Conservation (phyloP, 2,113 vertebrate genomes). For the Brachypteracias leptosomus region DNA sequence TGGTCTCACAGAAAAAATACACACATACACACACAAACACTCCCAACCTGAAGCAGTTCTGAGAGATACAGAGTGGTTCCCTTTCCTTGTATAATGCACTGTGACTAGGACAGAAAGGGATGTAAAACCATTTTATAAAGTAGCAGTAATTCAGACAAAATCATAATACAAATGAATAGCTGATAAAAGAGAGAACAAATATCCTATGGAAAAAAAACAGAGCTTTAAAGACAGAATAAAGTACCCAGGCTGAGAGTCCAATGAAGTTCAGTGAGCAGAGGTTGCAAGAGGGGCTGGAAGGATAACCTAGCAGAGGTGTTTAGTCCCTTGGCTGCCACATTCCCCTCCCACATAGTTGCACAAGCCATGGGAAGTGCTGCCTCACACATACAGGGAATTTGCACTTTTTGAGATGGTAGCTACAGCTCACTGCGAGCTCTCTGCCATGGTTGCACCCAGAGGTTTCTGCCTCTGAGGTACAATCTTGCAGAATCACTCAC, state of each 20-base stretch:
- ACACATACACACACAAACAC: neutral
- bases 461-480: neutral
- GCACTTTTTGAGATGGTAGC: neutral
- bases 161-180: neutral
- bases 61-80: neutral
- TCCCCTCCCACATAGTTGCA: neutral
- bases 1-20: neutral
- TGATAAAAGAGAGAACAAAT: neutral
- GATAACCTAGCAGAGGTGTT: neutral
- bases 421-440: neutral
- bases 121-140: neutral
- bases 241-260: neutral
- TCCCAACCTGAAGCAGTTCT: neutral
- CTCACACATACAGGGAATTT: neutral
- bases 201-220: neutral
- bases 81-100: neutral
- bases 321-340: neutral
- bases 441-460: accelerated
- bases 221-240: neutral
- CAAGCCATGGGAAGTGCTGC: neutral
- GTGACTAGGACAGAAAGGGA: neutral
- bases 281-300: neutral
- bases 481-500: neutral
- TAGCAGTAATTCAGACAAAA: neutral
- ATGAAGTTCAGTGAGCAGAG: neutral